These are phyloP conservation scores for Pachyuromys duprasi DNA, from an alignment of 2,797 vertebrate species.

Conservation along the genomic window DNA sequence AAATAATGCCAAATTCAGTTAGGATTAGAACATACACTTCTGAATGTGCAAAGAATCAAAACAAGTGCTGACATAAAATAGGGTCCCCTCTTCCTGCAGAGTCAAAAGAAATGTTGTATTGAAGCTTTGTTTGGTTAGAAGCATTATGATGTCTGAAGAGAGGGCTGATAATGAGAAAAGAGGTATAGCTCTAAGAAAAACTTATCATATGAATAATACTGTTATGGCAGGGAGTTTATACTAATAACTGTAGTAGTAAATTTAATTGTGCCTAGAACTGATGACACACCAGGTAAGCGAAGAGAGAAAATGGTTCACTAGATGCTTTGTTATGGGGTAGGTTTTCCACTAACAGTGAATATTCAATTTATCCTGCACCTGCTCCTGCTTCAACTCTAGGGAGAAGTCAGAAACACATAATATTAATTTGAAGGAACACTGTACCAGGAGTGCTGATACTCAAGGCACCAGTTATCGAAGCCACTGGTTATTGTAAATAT, in stretches of 20 bases:
- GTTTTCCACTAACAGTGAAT: background rate
- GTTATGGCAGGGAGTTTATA: background rate
- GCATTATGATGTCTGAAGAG: background rate
- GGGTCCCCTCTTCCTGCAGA: background rate
- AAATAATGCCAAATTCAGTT: background rate
- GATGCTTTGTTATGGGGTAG: background rate
- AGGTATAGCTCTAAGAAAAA: background rate
- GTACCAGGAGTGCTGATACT: background rate
- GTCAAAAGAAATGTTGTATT: background rate
- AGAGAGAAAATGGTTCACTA: background rate
- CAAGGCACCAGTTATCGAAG: background rate
- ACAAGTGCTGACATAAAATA: background rate
- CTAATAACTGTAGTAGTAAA: background rate
- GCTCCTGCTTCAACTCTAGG: background rate
- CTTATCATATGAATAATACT: background rate
- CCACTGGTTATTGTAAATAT: background rate
- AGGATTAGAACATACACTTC: background rate
- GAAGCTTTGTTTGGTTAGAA: background rate
- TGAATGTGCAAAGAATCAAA: background rate
- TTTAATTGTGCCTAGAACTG: background rate
- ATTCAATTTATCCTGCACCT: background rate
- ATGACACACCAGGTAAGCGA: background rate
- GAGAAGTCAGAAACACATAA: background rate
- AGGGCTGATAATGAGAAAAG: background rate
- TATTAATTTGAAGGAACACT: background rate